A percentile compares a stretch with the other conserved stretches of the same genome.
Conservation (phyloP, 2,888 invertebrate genomes). For the Drosophila anceps region DNA sequence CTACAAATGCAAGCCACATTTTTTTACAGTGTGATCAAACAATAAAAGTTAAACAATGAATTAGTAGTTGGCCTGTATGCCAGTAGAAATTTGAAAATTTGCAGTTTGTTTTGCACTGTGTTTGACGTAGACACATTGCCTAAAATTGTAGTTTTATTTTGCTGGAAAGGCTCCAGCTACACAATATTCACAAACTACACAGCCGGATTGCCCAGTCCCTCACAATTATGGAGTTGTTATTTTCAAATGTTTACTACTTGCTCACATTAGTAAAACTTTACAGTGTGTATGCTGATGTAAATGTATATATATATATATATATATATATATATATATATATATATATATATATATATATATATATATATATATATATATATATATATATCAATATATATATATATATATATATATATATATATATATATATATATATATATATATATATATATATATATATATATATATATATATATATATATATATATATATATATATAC, state of each 20-base stretch:
- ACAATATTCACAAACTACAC: constrained; percentile 15
- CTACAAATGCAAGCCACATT: neutral
- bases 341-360: constrained; percentile 4
- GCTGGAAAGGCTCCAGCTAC: constrained; percentile 20
- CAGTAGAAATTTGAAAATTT: constrained; percentile 54
- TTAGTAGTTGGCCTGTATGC: constrained; percentile 18
- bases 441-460: constrained; percentile 1
- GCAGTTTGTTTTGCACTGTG: constrained; percentile 67
- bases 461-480: constrained; percentile 6
- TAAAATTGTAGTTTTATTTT: constrained; percentile 51
- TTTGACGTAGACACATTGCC: constrained; percentile 69
- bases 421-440: constrained; percentile 15
- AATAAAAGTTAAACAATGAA: constrained; percentile 35
- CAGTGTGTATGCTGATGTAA: constrained; percentile 11
- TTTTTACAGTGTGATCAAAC: constrained; percentile 27
- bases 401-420: constrained; percentile 6
- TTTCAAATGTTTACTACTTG: constrained; percentile 48
- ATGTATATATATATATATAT: constrained; percentile 8
- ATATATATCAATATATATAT: constrained; percentile 1
- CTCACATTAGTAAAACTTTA: constrained; percentile 10
- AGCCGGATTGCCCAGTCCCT: constrained; percentile 30
- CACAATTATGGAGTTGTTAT: constrained; percentile 51
- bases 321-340: constrained; percentile 6
- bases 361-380: constrained; percentile 8
- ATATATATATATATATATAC: constrained; percentile 8